Base-by-base conservation (phyloP, 2,888 invertebrate genomes). In the Labia minor region DNA sequence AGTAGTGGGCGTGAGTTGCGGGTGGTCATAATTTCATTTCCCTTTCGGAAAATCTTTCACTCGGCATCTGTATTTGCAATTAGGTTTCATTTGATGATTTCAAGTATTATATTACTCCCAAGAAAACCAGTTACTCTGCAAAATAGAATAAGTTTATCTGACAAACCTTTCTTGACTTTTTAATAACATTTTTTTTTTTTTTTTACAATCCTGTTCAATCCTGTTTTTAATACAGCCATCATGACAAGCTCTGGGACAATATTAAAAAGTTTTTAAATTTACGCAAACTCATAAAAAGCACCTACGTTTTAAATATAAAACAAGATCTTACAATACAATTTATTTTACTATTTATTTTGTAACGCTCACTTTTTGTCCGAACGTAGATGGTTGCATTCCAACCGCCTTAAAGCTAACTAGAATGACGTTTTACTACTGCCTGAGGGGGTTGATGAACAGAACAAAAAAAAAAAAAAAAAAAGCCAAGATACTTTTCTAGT, bases 181-280 rank as follows among this genome's bases (percentile, higher is more conserved):
- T 49, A 49, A 49, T 49, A 49, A 8, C 49, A 49, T 49, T n/a
- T 49, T 33, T 33, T n/a, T n/a, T n/a, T n/a, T n/a, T n/a, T 33
- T 33, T 49, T 49, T n/a, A 49, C 49, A 49, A n/a, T n/a, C n/a
- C n/a, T 49, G 16, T 14, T n/a, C 49, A 49, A 49, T 49, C 16
- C 49, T 14, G 49, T 49, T 49, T n/a, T 49, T 49, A 49, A 49
- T 49, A 16, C 49, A 2, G 16, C 49, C 14, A 49, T 49, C 49
- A 49, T 14, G 49, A 16, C 49, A 49, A 49, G 49, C 49, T 16
- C 14, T 49, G 49, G 16, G 49, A 49, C 49, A 4, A 49, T 49
- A 49, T 49, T 49, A 49, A 49, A 49, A 49, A 49, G 49, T 49
- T 49, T 49, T 49, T 14, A 49, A 49, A 49, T 49, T 49, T 49